phyloP scores from a whole-genome alignment of 2,888 invertebrate species.

The Harmothoe impar region DNA sequence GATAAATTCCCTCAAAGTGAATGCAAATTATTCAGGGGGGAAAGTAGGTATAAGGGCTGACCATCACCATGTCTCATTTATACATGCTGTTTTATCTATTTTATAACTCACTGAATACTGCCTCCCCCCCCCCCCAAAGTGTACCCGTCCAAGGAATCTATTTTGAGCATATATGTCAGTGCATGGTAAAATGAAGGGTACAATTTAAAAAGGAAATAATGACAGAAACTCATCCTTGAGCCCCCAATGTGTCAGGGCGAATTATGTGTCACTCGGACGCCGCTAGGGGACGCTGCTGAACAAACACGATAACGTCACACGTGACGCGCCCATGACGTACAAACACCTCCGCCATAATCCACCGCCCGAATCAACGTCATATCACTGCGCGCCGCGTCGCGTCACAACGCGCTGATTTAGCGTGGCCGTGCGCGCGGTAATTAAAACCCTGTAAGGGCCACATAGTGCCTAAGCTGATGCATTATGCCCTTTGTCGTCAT shows the following conservation, averaged over 20 bases:
- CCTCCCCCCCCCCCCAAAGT: no score
- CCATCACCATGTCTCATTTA: no score
- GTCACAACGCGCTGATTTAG: conserved; percentile 41
- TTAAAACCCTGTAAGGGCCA: neutral
- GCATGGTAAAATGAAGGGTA: no score
- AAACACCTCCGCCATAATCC: conserved; percentile 22
- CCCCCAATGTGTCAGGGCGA: neutral
- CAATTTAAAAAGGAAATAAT: neutral
- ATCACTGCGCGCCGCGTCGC: neutral
- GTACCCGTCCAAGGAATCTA: no score
- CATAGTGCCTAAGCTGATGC: no score
- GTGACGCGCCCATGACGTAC: conserved; percentile 28
- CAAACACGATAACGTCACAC: conserved; percentile 57
- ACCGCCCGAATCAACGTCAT: conserved; percentile 14
- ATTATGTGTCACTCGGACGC: neutral
- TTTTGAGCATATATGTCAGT: no score
- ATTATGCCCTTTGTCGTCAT: no score
- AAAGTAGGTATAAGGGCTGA: no score
- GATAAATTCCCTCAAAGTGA: no score
- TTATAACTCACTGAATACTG: no score
- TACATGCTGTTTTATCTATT: no score
- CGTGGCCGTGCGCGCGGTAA: conserved; percentile 33
- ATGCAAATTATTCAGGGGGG: no score
- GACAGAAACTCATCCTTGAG: neutral
- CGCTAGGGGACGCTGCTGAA: neutral